Base-by-base conservation (phyloP, 2,113 vertebrate genomes). In the Orientallactaga bullata region DNA sequence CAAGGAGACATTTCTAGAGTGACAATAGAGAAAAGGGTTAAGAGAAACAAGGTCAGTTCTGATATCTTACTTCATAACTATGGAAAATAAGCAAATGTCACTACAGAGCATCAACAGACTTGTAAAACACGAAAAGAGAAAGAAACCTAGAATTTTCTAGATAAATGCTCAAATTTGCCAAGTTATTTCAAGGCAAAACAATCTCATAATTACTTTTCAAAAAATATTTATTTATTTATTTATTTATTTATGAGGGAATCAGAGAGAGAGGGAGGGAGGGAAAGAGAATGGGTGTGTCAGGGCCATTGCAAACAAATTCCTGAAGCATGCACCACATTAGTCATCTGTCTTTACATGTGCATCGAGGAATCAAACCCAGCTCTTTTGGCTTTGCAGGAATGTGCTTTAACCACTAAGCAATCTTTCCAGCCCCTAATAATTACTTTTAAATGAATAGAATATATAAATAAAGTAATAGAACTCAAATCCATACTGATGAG, bases 51-150 rank as follows among this genome's bases (percentile, higher is more conserved):
- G 58, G 37, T 24, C 28, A 83, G 26, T 80, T 86, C 68, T 81
- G 66, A 86, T 35, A 16, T 80, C 6, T 90, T 8, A 32, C n/a
- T 81, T 90, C 12, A 81, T 30, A 80, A 68, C 28, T 37, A 74
- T 24, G 9, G 39, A 24, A 78, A 84, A 61, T 18, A 77, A 30
- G 60, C 35, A 80, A 81, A 81, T 35, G 60, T 32, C 39, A 89
- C 30, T 66, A 51, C 37, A 80, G 68, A 77, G 17, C 12, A 63
- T 80, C 5, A 37, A 73, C 12, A 80, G 74, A 66, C 16, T 47
- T 80, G 23, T 65, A 79, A 90, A 90, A 42, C 55, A 61, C 15
- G 65, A 79, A 90, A 85, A 71, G n/a, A 35, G 81, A 85, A 85
- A 35, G 81, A 85, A 85, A 58, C 17, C 13, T 16, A 39, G 24